Percentiles rank a stretch among this genome's conserved stretches.
Conservation (phyloP, 2,888 invertebrate species). For the Andrena chrysosceles region DNA sequence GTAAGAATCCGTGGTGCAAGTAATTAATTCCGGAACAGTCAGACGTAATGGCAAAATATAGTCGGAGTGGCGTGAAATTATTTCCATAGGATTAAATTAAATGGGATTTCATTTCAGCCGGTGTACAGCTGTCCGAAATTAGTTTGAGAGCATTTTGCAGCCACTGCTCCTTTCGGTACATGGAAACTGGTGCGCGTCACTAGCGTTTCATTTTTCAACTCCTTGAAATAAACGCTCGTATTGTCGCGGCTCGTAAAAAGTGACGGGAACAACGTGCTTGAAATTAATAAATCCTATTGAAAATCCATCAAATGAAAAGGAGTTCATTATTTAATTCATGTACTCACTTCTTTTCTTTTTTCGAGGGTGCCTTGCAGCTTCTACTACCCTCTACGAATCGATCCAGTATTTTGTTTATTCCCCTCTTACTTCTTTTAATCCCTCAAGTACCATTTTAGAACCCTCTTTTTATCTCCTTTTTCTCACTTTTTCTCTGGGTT, state of each 20-base stretch:
- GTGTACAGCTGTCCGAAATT: slow-evolving; percentile 57
- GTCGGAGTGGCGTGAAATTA: slow-evolving; percentile 52
- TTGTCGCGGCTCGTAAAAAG: slow-evolving; percentile 17
- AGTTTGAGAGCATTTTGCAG: slow-evolving; percentile 54
- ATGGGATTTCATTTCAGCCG: slow-evolving; percentile 54
- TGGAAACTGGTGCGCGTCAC: slow-evolving; percentile 19
- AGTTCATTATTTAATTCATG: too few relatives aligned
- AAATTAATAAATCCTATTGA: not conserved
- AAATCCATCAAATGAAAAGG: too few relatives aligned
- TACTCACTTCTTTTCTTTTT: too few relatives aligned
- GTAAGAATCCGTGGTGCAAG: slow-evolving; percentile 24
- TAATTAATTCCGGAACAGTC: slow-evolving; percentile 41
- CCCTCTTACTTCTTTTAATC: too few relatives aligned
- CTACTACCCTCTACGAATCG: too few relatives aligned
- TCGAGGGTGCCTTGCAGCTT: too few relatives aligned
- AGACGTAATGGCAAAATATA: slow-evolving; percentile 36
- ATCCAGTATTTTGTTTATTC: too few relatives aligned
- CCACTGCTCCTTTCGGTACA: slow-evolving; percentile 21
- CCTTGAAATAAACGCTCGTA: slow-evolving; percentile 15
- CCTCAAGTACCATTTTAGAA: too few relatives aligned
- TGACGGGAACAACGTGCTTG: not conserved
- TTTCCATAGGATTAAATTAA: slow-evolving; percentile 60
- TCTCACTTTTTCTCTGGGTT: too few relatives aligned
- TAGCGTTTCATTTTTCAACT: slow-evolving; percentile 39
- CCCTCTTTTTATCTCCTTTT: too few relatives aligned